Evolutionary conservation across 1,140 invertebrate genomes (phyloP).

Genomic region (Carposina sasakii): DNA sequence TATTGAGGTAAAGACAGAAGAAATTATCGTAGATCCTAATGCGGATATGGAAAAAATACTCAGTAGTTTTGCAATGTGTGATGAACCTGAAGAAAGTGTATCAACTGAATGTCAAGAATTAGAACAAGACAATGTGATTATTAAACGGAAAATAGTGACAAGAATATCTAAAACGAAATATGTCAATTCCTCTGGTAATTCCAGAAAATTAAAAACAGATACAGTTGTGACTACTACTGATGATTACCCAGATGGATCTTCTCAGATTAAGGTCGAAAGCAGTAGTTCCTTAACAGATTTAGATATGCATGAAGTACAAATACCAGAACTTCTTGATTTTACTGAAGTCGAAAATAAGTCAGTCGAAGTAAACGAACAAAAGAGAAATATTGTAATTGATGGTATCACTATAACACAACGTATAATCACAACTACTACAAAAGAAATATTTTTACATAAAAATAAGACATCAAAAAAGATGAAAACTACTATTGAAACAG

Average conservation of each 20-base stretch:
- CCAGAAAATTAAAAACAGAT: slow-evolving; percentile 59
- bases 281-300: slow-evolving; percentile 47
- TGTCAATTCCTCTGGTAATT: slow-evolving; percentile 38
- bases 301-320: slow-evolving; percentile 36
- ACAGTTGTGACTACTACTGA: slow-evolving; percentile 58
- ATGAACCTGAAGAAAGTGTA: slow-evolving; percentile 53
- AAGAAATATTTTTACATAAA: slow-evolving; percentile 48
- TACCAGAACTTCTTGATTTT: slow-evolving; percentile 43
- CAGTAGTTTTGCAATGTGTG: slow-evolving; percentile 30
- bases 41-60: slow-evolving; percentile 54
- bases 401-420: slow-evolving; percentile 54
- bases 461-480: slow-evolving; percentile 56
- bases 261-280: slow-evolving; percentile 51
- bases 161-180: slow-evolving; percentile 56
- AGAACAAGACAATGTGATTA: slow-evolving; percentile 40
- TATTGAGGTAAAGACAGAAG: slow-evolving; percentile 64
- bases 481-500: slow-evolving; percentile 60
- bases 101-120: slow-evolving; percentile 47
- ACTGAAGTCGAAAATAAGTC: slow-evolving; percentile 48
- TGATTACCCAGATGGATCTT: slow-evolving; percentile 64
- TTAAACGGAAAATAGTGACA: slow-evolving; percentile 52
- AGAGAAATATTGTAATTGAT: slow-evolving; percentile 44
- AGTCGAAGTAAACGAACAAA: slow-evolving; percentile 43
- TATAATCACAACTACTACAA: slow-evolving; percentile 59
- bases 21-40: slow-evolving; percentile 39